Percentiles rank a stretch among this genome's conserved stretches.
Conservation (phyloP, 2,113 vertebrate species). For the Paradoxurus hermaphroditus region DNA sequence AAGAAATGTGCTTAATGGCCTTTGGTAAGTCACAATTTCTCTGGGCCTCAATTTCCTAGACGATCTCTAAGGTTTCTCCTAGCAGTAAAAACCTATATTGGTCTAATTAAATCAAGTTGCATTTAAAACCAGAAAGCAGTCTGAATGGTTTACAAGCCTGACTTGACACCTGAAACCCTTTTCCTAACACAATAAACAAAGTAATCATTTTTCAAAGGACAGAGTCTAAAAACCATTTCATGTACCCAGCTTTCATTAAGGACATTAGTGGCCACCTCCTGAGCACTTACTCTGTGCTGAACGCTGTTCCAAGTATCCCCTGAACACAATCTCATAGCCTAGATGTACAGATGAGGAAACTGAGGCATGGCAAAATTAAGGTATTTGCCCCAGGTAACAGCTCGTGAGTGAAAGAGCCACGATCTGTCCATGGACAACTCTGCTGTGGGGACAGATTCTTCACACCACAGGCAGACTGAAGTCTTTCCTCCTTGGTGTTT, state of each 20-base stretch:
- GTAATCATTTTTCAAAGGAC: not conserved
- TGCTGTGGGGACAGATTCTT: not conserved
- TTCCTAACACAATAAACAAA: not conserved
- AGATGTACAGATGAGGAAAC: not conserved
- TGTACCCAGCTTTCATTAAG: not conserved
- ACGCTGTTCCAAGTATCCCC: not conserved
- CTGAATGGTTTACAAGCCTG: not conserved
- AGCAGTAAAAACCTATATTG: not conserved
- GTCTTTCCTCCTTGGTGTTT: not conserved
- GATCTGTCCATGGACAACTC: not conserved
- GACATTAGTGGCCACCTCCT: not conserved
- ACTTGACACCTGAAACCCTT: not conserved
- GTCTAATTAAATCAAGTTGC: not conserved
- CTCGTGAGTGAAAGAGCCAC: not conserved
- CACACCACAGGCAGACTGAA: not conserved
- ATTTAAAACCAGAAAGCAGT: not conserved
- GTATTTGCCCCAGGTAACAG: not conserved
- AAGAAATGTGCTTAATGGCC: not conserved
- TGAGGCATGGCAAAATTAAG: not conserved
- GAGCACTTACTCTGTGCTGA: not conserved
- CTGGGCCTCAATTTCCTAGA: not conserved
- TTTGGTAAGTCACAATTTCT: not conserved
- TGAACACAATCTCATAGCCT: not conserved
- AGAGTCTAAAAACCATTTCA: not conserved
- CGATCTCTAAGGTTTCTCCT: not conserved